phyloP scores from a whole-genome alignment of 2,797 vertebrate species.

The Salmo trutta region DNA sequence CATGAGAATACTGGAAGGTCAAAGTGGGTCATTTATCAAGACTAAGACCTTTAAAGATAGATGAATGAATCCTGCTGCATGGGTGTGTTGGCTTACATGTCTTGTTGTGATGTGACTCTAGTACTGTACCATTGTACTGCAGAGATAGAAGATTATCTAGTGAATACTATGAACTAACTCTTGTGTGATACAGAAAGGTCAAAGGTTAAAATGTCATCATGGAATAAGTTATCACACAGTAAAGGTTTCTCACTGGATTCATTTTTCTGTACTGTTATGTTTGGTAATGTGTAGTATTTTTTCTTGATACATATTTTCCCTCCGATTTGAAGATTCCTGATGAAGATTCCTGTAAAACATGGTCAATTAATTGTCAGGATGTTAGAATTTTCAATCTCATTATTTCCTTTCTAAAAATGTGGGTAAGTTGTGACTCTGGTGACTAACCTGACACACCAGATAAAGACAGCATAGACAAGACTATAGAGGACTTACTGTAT shows the following conservation, averaged over 20 bases:
- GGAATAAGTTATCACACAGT: not conserved
- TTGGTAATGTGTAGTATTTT: not conserved
- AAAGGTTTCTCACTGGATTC: not conserved
- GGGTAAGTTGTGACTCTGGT: not conserved
- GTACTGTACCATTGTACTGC: not conserved
- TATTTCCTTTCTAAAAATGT: not conserved
- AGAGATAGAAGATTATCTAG: not conserved
- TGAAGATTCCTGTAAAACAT: not conserved
- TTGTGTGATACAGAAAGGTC: not conserved
- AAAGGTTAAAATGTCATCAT: not conserved
- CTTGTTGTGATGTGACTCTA: not conserved
- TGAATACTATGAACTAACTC: not conserved
- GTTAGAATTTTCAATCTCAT: not conserved
- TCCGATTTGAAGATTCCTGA: not conserved
- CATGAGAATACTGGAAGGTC: slow-evolving; percentile 10
- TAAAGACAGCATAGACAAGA: not conserved
- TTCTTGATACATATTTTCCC: not conserved
- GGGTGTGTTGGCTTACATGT: not conserved
- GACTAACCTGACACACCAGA: not conserved
- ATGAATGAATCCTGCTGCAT: not conserved
- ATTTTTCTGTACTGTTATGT: not conserved
- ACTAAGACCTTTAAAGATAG: slow-evolving; percentile 17
- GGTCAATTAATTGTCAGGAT: not conserved
- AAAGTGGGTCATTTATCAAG: slow-evolving; percentile 7
- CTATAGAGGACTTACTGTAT: not conserved